Evolutionary conservation across 2,888 invertebrate genomes (phyloP).

Genomic region (Odontocolon sp.): DNA sequence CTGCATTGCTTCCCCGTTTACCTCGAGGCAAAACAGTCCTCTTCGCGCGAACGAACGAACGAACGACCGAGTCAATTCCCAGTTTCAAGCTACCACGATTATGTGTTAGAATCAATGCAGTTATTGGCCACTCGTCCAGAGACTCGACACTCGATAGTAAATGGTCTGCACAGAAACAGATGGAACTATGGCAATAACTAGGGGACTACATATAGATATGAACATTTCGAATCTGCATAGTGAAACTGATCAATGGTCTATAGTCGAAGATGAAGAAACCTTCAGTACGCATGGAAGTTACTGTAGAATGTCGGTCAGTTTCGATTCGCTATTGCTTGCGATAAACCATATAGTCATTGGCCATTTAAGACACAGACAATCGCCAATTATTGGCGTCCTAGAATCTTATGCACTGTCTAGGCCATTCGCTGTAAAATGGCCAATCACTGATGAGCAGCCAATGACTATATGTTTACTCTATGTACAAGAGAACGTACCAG

Average conservation of each 20-base stretch:
- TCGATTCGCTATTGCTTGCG: too few species aligned
- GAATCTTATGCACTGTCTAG: too few species aligned
- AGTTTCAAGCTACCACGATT: not conserved
- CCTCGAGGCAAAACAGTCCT: slow-evolving; percentile 16
- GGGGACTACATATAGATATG: not conserved
- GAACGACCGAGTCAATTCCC: slow-evolving; percentile 6
- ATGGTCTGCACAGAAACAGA: not conserved
- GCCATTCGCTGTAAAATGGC: too few species aligned
- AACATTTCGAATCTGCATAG: not conserved
- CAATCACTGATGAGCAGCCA: too few species aligned
- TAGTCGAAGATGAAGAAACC: too few species aligned
- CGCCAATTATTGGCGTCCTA: too few species aligned
- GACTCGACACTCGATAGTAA: not conserved
- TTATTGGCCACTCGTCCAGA: not conserved
- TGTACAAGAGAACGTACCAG: too few species aligned
- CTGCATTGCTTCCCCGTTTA: slow-evolving; percentile 10
- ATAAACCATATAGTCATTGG: too few species aligned
- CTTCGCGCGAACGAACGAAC: slow-evolving; percentile 7
- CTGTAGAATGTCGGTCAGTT: too few species aligned
- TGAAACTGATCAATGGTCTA: not conserved
- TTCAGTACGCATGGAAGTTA: too few species aligned
- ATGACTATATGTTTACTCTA: too few species aligned
- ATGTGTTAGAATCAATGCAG: not conserved
- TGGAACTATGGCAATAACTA: not conserved
- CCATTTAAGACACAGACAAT: too few species aligned